A percentile compares a stretch with the other conserved stretches of the same genome.
phyloP scores from a whole-genome alignment of 2,888 invertebrate species.

The Cheilosia scutellata region DNA sequence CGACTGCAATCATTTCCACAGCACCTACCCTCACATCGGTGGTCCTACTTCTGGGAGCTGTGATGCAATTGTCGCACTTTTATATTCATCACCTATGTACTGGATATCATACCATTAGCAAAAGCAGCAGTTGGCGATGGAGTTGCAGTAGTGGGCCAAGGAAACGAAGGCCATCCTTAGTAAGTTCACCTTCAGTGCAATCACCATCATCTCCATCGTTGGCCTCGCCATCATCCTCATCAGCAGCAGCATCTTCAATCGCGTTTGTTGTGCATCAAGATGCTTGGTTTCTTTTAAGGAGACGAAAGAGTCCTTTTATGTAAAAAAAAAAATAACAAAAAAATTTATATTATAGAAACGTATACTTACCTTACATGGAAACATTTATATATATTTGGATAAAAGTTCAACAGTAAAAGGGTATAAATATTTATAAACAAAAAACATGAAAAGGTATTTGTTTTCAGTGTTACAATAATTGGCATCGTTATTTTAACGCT shows the following conservation, averaged over 20 bases:
- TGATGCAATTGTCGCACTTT: conserved; percentile 70
- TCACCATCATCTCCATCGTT: conserved; percentile 44
- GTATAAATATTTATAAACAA: conserved; percentile 48
- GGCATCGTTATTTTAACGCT: conserved; percentile 55
- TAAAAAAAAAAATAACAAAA: conserved; percentile 25
- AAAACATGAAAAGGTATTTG: conserved; percentile 35
- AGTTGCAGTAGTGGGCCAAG: conserved; percentile 40
- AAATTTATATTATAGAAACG: conserved; percentile 22
- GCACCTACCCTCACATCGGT: conserved; percentile 65
- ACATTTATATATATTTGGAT: conserved; percentile 17
- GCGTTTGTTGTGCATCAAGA: conserved; percentile 40
- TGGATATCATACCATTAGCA: conserved; percentile 18
- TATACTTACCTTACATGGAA: conserved; percentile 9
- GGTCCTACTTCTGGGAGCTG: conserved; percentile 53
- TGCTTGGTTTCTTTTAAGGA: conserved; percentile 67
- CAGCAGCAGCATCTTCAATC: conserved; percentile 30
- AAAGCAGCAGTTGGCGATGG: conserved; percentile 45
- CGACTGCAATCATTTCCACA: conserved; percentile 70
- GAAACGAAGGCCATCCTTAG: conserved; percentile 58
- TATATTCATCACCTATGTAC: conserved; percentile 70
- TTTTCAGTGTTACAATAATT: conserved; percentile 52
- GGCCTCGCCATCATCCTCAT: conserved; percentile 27
- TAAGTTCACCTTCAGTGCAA: conserved; percentile 49
- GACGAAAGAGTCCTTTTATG: conserved; percentile 50
- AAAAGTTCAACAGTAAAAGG: conserved; percentile 56